Base-by-base conservation (phyloP, 1,140 invertebrate genomes). In the Conopomorpha cramerella region DNA sequence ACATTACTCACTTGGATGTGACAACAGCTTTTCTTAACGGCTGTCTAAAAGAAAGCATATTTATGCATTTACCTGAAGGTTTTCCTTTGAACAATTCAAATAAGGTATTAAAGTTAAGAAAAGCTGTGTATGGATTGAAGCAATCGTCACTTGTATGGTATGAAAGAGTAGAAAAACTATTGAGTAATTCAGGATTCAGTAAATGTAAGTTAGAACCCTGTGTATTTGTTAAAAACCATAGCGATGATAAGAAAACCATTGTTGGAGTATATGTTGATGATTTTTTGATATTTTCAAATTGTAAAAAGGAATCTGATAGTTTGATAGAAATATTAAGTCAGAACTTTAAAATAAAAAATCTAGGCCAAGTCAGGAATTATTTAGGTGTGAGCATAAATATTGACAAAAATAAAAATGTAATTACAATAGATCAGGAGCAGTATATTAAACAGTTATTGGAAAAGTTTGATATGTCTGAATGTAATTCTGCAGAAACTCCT, bases 1-100 rank as follows among this genome's bases (percentile, higher is more conserved):
- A n/a, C n/a, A n/a, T n/a, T n/a, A n/a, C n/a, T n/a, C n/a, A n/a
- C n/a, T n/a, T n/a, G n/a, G n/a, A n/a, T n/a, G n/a, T n/a, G n/a
- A n/a, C n/a, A n/a, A n/a, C n/a, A 10, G 58, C 63, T 3, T 74
- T 65, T 35, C 25, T 61, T 12, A 49, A 72, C 41, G 47, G 49
- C 7, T n/a, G 43, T 2, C 28, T 70, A 6, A 23, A 48, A 11
- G 57, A 73, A 36, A 41, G 45, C 25, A 41, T 66, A 8, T n/a
- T n/a, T n/a, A n/a, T n/a, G n/a, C n/a, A n/a, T n/a, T n/a, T n/a
- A n/a, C n/a, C n/a, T n/a, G n/a, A n/a, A n/a, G n/a, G n/a, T n/a
- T n/a, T n/a, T n/a, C n/a, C n/a, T n/a, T n/a, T n/a, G n/a, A n/a
- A n/a, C n/a, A n/a, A n/a, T n/a, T n/a, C n/a, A n/a, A n/a, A n/a